Percentiles rank a stretch among this genome's conserved stretches.
These are phyloP conservation scores for Phengaris alcon DNA, from an alignment of 2,888 invertebrate genomes.

Conservation along the genomic window DNA sequence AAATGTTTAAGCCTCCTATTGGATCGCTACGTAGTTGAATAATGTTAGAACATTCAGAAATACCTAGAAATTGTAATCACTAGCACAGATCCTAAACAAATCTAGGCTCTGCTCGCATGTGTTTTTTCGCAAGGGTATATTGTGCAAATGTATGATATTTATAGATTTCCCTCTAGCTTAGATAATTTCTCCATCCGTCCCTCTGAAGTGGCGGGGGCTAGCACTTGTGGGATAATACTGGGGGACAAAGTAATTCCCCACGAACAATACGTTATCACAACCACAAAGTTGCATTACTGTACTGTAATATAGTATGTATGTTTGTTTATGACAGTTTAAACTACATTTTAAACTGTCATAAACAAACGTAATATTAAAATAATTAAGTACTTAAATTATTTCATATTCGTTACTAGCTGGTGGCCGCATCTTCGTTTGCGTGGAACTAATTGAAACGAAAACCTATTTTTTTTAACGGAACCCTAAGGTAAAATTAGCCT, in stretches of 20 bases:
- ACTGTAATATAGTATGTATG: not conserved
- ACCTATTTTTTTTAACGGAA: too few relatives aligned
- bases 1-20: too few relatives aligned
- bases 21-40: too few relatives aligned
- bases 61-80: not conserved
- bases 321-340: too few relatives aligned
- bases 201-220: conserved; percentile 35
- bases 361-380: not conserved
- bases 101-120: not conserved
- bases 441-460: too few relatives aligned
- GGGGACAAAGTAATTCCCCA: conserved; percentile 58
- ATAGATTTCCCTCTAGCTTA: conserved; percentile 24
- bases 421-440: too few relatives aligned
- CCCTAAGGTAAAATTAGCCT: too few relatives aligned
- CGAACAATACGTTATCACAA: conserved; percentile 59
- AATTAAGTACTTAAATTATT: too few relatives aligned
- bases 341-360: not conserved
- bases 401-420: too few relatives aligned
- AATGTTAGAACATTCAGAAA: not conserved
- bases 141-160: conserved; percentile 13
- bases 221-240: conserved; percentile 46
- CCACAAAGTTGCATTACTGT: conserved; percentile 41
- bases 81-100: not conserved
- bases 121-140: not conserved
- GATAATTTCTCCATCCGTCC: conserved; percentile 30